Evolutionary conservation across 2,113 vertebrate species (phyloP).

Genomic region (Sinocyclocheilus rhinocerous): DNA sequence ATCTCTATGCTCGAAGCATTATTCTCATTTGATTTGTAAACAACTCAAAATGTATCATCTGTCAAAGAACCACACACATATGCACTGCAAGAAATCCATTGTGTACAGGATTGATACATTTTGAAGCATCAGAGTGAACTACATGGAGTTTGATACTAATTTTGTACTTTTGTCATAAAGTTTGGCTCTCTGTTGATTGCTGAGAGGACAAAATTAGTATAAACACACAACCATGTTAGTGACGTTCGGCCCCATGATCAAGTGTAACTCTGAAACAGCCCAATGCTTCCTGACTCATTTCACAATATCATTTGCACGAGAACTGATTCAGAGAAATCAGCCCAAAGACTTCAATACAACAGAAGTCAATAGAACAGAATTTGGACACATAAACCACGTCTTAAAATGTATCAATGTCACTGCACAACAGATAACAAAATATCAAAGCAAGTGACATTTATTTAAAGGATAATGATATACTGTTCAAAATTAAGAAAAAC

Average conservation of each 20-base stretch:
- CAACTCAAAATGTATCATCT: slow-evolving; percentile 92
- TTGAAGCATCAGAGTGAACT: slow-evolving; percentile 90
- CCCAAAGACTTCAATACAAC: not conserved
- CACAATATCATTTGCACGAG: not conserved
- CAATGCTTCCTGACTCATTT: not conserved
- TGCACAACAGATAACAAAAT: not conserved
- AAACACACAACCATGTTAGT: slow-evolving; percentile 82
- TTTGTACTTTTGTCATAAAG: slow-evolving; percentile 79
- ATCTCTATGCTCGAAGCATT: slow-evolving; percentile 85
- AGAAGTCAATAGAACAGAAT: not conserved
- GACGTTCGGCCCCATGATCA: slow-evolving; percentile 85
- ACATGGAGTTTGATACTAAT: slow-evolving; percentile 89
- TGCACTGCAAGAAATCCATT: slow-evolving; percentile 69
- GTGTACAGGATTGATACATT: slow-evolving; percentile 87
- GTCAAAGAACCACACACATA: slow-evolving; percentile 65
- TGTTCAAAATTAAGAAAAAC: not conserved
- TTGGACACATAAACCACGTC: not conserved
- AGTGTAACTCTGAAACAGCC: slow-evolving; percentile 68
- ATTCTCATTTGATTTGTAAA: slow-evolving; percentile 74
- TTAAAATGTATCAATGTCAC: not conserved
- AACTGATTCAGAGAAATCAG: not conserved
- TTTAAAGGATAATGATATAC: not conserved
- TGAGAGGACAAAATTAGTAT: slow-evolving; percentile 89
- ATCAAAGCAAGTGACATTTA: not conserved
- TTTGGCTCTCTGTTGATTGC: slow-evolving; percentile 71